Base-by-base conservation (phyloP, 2,888 invertebrate genomes). In the Phaedon cochleariae region DNA sequence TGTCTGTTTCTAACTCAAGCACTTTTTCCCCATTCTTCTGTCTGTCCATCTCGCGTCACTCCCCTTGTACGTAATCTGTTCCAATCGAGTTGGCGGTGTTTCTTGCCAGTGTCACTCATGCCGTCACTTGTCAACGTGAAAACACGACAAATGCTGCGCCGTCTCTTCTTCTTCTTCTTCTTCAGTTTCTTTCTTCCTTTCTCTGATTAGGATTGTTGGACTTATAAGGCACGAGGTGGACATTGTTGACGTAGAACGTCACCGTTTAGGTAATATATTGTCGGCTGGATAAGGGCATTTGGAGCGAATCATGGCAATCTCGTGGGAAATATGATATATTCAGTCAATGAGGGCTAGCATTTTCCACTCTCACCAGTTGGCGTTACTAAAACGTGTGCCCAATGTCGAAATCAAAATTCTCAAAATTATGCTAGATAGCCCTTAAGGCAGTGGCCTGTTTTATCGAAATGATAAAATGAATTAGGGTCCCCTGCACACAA, bases 11-110 rank as follows among this genome's bases (percentile, higher is more conserved):
- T 52, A 65, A 53, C 58, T 65, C 53, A 61, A 57, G 61, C 58
- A 59, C 49, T 65, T 59, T 57, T 65, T 59, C 52, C 59, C 59
- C 59, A 59, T 64, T 65, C 65, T 65, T 26, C 54, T 59, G 65
- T 65, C 53, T 70, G 72, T 72, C 73, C 70, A 69, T 74, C 72
- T 68, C 66, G 74, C 72, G 74, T 77, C 76, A 76, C 71, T 74
- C 74, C 72, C 64, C 73, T 64, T 73, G 75, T 75, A 74, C 72
- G 73, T 74, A 77, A 77, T 76, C 74, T 75, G 76, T 74, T 71
- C 65, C 67, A 70, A 77, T 75, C 75, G 52, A 65, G 65, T 58
- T 51, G 70, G 70, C 73, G 72, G 70, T 65, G 63, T 64, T 69
- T 71, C 64, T 69, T 73, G 65, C 67, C 49, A 63, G 62, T 67